These are phyloP conservation scores for Sebastes minor DNA, from an alignment of 2,797 vertebrate genomes.

Conservation along the genomic window DNA sequence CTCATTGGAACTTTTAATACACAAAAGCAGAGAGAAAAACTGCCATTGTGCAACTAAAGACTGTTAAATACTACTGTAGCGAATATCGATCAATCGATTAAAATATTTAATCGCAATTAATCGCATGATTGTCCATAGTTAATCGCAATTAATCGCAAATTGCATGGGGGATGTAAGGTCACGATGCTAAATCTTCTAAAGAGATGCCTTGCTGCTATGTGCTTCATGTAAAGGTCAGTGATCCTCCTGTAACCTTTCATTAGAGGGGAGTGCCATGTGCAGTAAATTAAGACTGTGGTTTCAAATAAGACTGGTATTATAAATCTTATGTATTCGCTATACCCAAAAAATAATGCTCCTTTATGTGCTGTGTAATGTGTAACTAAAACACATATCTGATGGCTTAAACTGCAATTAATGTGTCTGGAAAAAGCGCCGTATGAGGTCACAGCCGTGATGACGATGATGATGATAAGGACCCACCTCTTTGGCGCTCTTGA, in stretches of 20 bases:
- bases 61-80: neutral
- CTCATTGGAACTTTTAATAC: constrained; percentile 3
- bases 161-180: constrained; percentile 17
- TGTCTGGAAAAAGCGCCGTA: neutral
- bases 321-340: neutral
- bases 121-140: too few species aligned
- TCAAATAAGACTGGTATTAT: neutral
- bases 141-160: neutral
- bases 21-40: neutral
- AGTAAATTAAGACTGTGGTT: neutral
- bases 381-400: neutral
- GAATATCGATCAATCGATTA: neutral
- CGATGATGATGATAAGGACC: neutral
- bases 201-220: neutral
- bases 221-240: constrained; percentile 6
- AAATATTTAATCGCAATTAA: too few species aligned
- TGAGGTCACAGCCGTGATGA: neutral
- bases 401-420: neutral
- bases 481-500: constrained; percentile 97
- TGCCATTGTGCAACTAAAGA: neutral
- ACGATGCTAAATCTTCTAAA: constrained; percentile 14
- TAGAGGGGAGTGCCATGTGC: neutral
- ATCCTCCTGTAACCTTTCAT: neutral
- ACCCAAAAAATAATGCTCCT: neutral
- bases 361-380: neutral